phyloP scores from a whole-genome alignment of 2,113 vertebrate species.

The Gopherus evgoodei region DNA sequence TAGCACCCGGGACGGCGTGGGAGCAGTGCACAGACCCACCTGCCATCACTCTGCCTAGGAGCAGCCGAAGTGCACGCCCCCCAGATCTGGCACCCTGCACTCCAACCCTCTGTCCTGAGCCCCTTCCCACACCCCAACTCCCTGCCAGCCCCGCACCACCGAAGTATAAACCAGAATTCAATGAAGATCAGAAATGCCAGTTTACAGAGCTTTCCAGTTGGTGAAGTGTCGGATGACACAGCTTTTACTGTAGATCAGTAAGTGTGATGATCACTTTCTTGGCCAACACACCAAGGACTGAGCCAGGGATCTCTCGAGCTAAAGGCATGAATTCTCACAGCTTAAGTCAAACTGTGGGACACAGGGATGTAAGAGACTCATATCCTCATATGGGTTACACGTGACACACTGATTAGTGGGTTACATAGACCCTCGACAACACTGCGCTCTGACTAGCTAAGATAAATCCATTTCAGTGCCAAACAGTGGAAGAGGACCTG shows the following conservation, averaged over 20 bases:
- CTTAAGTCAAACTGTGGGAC: neutral
- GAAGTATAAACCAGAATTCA: too few species aligned
- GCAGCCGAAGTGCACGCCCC: too few species aligned
- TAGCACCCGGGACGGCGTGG: too few species aligned
- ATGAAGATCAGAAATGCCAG: too few species aligned
- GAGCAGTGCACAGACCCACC: too few species aligned
- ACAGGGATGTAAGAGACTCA: neutral
- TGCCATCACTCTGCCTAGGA: too few species aligned
- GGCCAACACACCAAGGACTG: neutral
- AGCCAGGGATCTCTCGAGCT: neutral
- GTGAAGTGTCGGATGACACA: too few species aligned
- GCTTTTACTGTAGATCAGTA: neutral
- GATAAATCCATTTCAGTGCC: neutral
- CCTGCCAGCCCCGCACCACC: too few species aligned
- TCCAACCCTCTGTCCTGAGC: too few species aligned
- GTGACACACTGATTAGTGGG: neutral
- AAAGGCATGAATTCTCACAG: neutral
- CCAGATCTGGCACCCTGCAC: too few species aligned
- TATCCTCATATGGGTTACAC: neutral
- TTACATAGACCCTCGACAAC: neutral
- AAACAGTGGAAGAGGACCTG: neutral
- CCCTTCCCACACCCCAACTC: too few species aligned
- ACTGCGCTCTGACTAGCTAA: neutral
- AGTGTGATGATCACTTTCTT: neutral
- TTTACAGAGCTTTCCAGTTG: too few species aligned